phyloP scores from a whole-genome alignment of 2,888 invertebrate genomes.

The Caenorhabditis japonica region DNA sequence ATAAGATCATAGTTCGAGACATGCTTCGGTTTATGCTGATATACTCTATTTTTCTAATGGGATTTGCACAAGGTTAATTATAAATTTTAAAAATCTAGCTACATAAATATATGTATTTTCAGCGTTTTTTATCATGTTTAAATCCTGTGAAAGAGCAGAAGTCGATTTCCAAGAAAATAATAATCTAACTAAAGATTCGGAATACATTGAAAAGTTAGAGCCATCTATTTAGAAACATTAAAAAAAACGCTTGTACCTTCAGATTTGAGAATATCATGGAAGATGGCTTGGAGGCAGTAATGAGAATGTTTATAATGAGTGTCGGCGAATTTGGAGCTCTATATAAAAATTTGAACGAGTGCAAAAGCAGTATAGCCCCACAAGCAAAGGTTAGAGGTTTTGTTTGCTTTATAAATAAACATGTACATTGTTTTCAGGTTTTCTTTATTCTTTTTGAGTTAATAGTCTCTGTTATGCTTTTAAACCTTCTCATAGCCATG shows the following conservation, averaged over 20 bases:
- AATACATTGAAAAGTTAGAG: slow-evolving; percentile 50
- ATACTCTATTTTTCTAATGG: slow-evolving; percentile 94
- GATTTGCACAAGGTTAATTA: slow-evolving; percentile 88
- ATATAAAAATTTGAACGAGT: slow-evolving; percentile 88
- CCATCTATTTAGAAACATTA: not conserved
- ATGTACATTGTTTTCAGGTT: slow-evolving; percentile 74
- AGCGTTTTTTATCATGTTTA: slow-evolving; percentile 88
- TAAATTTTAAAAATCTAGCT: not conserved
- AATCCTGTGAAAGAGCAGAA: slow-evolving; percentile 81
- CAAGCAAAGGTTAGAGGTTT: slow-evolving; percentile 63
- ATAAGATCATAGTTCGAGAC: slow-evolving; percentile 97
- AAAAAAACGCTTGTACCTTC: slow-evolving; percentile 63
- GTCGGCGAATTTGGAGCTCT: slow-evolving; percentile 95
- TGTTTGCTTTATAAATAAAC: no score
- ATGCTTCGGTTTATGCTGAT: slow-evolving; percentile 93
- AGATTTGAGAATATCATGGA: slow-evolving; percentile 68
- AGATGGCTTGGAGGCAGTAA: slow-evolving; percentile 82
- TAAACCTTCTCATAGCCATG: slow-evolving; percentile 99
- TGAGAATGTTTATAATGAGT: slow-evolving; percentile 99
- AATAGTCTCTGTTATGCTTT: slow-evolving; percentile 91
- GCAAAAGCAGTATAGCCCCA: slow-evolving; percentile 61
- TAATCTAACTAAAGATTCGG: slow-evolving; percentile 42
- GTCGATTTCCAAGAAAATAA: slow-evolving; percentile 32
- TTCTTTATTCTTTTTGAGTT: slow-evolving; percentile 96
- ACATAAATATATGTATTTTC: no score